A percentile compares a stretch with the other conserved stretches of the same genome.
Conservation (phyloP, 2,113 vertebrate species). For the Mesitornis unicolor region DNA sequence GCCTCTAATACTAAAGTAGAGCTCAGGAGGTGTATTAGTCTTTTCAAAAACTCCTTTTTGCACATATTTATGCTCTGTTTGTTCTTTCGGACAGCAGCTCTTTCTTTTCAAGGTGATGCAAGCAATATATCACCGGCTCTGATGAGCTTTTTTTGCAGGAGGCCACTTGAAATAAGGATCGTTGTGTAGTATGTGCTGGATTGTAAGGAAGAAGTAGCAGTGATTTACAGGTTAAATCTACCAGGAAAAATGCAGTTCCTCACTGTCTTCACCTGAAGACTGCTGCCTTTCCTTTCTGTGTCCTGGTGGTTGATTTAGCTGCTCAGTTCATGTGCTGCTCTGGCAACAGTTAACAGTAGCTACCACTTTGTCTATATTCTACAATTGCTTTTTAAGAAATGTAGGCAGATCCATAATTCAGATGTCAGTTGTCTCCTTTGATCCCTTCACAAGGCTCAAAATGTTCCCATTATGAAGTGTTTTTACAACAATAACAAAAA, state of each 20-base stretch:
- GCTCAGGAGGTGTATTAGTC: neutral
- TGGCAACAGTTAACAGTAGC: neutral
- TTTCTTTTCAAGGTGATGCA: neutral
- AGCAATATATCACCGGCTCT: neutral
- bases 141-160: neutral
- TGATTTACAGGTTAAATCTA: neutral
- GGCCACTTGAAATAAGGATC: neutral
- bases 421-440: neutral
- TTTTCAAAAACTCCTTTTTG: neutral
- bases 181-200: neutral
- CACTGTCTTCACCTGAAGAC: neutral
- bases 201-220: neutral
- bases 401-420: neutral
- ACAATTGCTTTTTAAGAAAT: neutral
- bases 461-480: neutral
- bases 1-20: neutral
- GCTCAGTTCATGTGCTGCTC: neutral
- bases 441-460: neutral
- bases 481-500: neutral
- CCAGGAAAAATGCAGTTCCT: neutral
- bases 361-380: neutral
- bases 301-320: neutral
- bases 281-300: neutral
- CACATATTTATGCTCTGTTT: rapidly evolving
- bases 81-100: neutral